Base-by-base conservation (phyloP, 2,113 vertebrate species). In the Chlorodrepanis virens region DNA sequence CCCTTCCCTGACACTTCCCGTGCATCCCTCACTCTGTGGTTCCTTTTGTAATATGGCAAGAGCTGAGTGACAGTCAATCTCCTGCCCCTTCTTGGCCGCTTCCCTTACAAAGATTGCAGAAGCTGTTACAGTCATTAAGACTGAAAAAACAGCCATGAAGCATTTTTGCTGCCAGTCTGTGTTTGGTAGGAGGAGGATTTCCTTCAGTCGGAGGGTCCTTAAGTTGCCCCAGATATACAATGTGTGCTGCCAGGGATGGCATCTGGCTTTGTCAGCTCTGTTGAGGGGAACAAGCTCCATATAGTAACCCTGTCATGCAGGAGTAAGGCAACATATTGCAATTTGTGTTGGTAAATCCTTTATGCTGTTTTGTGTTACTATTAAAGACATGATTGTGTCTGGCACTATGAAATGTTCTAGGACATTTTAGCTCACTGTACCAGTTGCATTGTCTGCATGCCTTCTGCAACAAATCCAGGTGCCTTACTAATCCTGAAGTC, bases 11-110 rank as follows among this genome's bases (percentile, higher is more conserved):
- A 75, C 76, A 79, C 71, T 64, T 68, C 82, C 69, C 59, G 50
- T 0, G 0, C 44, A 50, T 85, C 75, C 82, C 87, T 83, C 31
- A 4, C 53, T 53, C 27, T 0, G 0, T 0, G 0, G 21, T 40
- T 78, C 81, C 70, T 83, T 93, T 79, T n/a, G 3, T 53, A 47
- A 21, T 28, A 19, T 0, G 35, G 75, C 82, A 50, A 59, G 50
- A 80, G 67, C 59, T 68, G 60, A 90, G 59, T 27, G 9, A 93
- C 75, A 83, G 37, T 93, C 74, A 54, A 9, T 83, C 87, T 87
- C 74, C 65, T 33, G 39, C 83, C 78, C 75, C 71, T 95, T 74
- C 72, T 40, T 31, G 2, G 42, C 59, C 0, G 0, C 54, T 83
- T 76, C 84, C 42, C 70, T 76, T 63, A 45, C 44, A 44, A 74